Evolutionary conservation across 2,113 vertebrate genomes (phyloP).

Genomic region (Pelobates fuscus): DNA sequence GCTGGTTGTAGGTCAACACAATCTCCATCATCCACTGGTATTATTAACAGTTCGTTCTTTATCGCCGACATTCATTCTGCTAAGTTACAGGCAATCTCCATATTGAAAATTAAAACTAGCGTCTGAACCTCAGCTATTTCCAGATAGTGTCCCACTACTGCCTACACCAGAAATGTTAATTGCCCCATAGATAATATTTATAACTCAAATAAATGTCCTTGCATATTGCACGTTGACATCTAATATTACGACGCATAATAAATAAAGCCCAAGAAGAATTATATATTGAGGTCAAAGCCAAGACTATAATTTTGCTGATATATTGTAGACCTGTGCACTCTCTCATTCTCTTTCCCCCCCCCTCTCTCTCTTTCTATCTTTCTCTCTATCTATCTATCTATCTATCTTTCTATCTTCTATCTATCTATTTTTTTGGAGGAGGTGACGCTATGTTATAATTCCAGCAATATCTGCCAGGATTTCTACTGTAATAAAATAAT

Average conservation of each 20-base stretch:
- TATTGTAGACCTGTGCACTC: neutral
- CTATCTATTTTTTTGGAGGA: too few relatives aligned
- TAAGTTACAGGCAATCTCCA: conserved; percentile 15
- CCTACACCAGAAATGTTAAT: conserved; percentile 45
- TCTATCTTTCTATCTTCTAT: too few relatives aligned
- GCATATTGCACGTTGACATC: conserved; percentile 9
- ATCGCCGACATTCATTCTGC: conserved; percentile 14
- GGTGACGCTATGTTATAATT: too few relatives aligned
- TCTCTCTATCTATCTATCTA: too few relatives aligned
- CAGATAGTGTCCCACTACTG: conserved; percentile 14
- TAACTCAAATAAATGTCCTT: conserved; percentile 29
- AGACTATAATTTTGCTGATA: conserved; percentile 7
- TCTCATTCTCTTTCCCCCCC: too few relatives aligned
- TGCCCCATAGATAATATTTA: conserved; percentile 48
- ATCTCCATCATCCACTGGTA: neutral
- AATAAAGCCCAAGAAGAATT: conserved; percentile 20
- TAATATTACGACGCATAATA: conserved; percentile 14
- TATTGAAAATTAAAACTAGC: neutral
- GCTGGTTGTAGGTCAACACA: conserved; percentile 8
- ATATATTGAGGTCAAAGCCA: conserved; percentile 26
- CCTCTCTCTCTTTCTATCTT: neutral
- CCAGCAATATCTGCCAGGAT: too few relatives aligned
- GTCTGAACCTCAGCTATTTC: conserved; percentile 21
- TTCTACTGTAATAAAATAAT: too few relatives aligned
- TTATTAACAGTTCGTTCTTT: neutral